A percentile compares a stretch with the other conserved stretches of the same genome.
These are phyloP conservation scores for Acanthochromis polyacanthus DNA, from an alignment of 2,113 vertebrate species.

Conservation along the genomic window DNA sequence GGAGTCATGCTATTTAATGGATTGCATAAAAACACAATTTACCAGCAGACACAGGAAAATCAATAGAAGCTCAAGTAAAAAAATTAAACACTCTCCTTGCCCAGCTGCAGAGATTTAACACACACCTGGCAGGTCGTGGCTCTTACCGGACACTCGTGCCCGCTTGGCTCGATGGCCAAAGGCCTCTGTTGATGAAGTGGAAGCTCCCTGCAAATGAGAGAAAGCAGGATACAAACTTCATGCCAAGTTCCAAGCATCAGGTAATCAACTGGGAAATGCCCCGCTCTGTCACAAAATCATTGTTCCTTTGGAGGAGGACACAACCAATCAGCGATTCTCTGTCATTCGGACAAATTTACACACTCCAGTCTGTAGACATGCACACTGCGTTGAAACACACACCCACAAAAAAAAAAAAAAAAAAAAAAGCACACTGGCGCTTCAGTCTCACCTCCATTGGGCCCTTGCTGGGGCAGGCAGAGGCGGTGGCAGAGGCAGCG, in stretches of 20 bases:
- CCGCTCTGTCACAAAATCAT: constrained; percentile 32
- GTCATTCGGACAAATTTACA: background rate
- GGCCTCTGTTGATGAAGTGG: constrained; percentile 96
- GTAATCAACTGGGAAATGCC: constrained; percentile 8
- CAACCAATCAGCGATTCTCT: constrained; percentile 19
- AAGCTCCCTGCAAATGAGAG: constrained; percentile 89
- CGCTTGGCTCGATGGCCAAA: constrained; percentile 98
- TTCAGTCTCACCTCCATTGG: constrained; percentile 92
- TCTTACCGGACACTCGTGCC: constrained; percentile 98
- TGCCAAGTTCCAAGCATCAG: constrained; percentile 16
- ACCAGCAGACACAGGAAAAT: background rate
- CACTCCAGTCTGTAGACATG: background rate
- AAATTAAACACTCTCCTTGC: constrained; percentile 33
- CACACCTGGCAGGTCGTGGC: constrained; percentile 95
- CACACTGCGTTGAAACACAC: constrained; percentile 22
- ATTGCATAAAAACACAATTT: constrained; percentile 30
- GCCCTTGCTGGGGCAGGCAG: constrained; percentile 89
- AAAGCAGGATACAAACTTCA: constrained; percentile 33
- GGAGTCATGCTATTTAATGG: constrained; percentile 28
- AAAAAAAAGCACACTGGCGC: background rate
- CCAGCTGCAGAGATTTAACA: constrained; percentile 60
- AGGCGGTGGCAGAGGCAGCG: constrained; percentile 90
- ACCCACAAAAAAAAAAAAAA: background rate
- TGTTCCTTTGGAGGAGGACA: constrained; percentile 4
- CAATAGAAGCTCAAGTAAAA: background rate